Conservation (phyloP, 2,888 invertebrate species). For the Ophion ellenae region DNA sequence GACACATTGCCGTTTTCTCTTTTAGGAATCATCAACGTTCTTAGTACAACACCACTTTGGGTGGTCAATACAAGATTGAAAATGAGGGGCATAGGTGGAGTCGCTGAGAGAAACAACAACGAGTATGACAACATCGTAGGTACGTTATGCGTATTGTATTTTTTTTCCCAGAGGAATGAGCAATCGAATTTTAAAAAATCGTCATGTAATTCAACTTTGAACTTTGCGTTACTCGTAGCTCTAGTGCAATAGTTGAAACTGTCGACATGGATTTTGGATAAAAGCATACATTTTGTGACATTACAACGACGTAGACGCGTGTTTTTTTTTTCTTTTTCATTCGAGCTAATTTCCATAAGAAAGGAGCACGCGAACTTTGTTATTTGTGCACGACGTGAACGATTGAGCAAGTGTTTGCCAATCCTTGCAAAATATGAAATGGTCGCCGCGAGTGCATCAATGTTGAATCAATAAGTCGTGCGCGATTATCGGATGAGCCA, state of each 20-base stretch:
- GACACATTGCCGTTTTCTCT: constrained; percentile 29
- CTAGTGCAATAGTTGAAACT: background rate
- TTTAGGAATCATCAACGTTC: constrained; percentile 90
- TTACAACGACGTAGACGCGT: background rate
- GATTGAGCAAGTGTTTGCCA: constrained; percentile 11
- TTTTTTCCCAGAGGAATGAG: background rate
- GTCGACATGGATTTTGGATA: no score
- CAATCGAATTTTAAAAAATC: no score
- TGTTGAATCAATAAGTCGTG: constrained; percentile 45
- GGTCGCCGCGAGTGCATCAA: background rate
- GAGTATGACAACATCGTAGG: constrained; percentile 78
- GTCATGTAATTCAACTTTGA: background rate
- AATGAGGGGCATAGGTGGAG: constrained; percentile 87
- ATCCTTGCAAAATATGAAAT: background rate
- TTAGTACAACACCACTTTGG: constrained; percentile 95
- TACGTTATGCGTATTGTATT: constrained; percentile 64
- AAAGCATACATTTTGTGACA: no score
- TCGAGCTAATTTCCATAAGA: background rate
- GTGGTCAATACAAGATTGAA: constrained; percentile 96
- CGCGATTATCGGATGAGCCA: background rate
- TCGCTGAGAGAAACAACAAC: constrained; percentile 76
- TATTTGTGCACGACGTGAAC: constrained; percentile 15
- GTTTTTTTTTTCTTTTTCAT: background rate
- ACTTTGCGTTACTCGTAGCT: background rate
- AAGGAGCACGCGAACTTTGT: constrained; percentile 8